These are phyloP conservation scores for Caenorhabditis virilis DNA, from an alignment of 2,888 invertebrate genomes.

Conservation along the genomic window DNA sequence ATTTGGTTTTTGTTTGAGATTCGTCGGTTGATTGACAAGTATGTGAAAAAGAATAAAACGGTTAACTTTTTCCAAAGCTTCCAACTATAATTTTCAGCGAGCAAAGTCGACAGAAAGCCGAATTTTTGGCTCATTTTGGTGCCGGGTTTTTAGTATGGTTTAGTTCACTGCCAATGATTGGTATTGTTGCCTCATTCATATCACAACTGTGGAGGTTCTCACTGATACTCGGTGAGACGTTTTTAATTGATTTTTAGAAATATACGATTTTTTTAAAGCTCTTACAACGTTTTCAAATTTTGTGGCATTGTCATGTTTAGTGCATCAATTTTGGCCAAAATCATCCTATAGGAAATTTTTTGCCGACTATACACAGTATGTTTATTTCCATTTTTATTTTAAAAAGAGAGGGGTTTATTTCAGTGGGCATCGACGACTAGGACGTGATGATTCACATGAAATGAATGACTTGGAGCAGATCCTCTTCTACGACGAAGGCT, in stretches of 20 bases:
- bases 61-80: not conserved
- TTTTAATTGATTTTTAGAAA: not conserved
- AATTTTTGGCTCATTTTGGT: conserved; percentile 93
- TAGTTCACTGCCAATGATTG: conserved; percentile 91
- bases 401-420: no score
- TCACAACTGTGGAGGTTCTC: conserved; percentile 94
- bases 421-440: conserved; percentile 47
- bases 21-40: conserved; percentile 78
- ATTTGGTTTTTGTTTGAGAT: conserved; percentile 82
- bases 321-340: conserved; percentile 93
- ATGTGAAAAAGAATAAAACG: conserved; percentile 1
- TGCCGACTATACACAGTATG: conserved; percentile 48
- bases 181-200: conserved; percentile 88
- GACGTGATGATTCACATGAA: conserved; percentile 49
- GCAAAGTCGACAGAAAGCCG: conserved; percentile 82
- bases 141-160: conserved; percentile 98
- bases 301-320: conserved; percentile 90
- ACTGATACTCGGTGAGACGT: conserved; percentile 81
- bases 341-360: conserved; percentile 71
- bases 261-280: conserved; percentile 74
- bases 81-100: conserved; percentile 72
- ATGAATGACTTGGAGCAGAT: conserved; percentile 54
- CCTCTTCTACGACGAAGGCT: conserved; percentile 34
- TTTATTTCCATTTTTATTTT: conserved; percentile 3
- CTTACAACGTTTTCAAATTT: conserved; percentile 87